Conservation (phyloP, 2,113 vertebrate genomes). For the Eleginops maclovinus region DNA sequence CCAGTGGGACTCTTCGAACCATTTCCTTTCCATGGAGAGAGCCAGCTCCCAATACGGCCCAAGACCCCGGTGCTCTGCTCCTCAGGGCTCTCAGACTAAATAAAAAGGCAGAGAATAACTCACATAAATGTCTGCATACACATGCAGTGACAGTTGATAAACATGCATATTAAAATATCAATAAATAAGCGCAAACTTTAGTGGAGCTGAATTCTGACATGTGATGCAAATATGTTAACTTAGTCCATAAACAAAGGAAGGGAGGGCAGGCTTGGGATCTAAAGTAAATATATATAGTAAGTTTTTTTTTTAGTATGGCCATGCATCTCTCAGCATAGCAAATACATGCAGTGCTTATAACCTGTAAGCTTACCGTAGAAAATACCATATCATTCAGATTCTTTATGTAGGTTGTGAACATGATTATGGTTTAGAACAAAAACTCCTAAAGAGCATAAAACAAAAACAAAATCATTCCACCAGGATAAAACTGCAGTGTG, state of each 20-base stretch:
- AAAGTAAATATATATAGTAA: conserved; percentile 29
- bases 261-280: conserved; percentile 43
- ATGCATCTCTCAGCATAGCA: conserved; percentile 75
- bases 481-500: conserved; percentile 35
- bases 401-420: conserved; percentile 83
- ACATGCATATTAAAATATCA: conserved; percentile 60
- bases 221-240: conserved; percentile 33
- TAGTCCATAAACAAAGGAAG: conserved; percentile 35
- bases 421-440: conserved; percentile 80
- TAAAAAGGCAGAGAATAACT: conserved; percentile 51
- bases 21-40: conserved; percentile 76
- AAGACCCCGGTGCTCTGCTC: conserved; percentile 78
- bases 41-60: conserved; percentile 81
- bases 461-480: conserved; percentile 76
- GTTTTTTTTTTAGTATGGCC: conserved; percentile 60
- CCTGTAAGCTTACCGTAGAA: conserved; percentile 80
- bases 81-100: conserved; percentile 77
- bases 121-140: conserved; percentile 18
- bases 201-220: conserved; percentile 28
- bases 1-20: conserved; percentile 47
- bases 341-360: conserved; percentile 74
- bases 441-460: conserved; percentile 81
- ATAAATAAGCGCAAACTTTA: conserved; percentile 8
- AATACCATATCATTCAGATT: conserved; percentile 85
- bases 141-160: not conserved